A percentile compares a stretch with the other conserved stretches of the same genome.
Conservation (phyloP, 2,888 invertebrate genomes). For the Apotomis capreana region DNA sequence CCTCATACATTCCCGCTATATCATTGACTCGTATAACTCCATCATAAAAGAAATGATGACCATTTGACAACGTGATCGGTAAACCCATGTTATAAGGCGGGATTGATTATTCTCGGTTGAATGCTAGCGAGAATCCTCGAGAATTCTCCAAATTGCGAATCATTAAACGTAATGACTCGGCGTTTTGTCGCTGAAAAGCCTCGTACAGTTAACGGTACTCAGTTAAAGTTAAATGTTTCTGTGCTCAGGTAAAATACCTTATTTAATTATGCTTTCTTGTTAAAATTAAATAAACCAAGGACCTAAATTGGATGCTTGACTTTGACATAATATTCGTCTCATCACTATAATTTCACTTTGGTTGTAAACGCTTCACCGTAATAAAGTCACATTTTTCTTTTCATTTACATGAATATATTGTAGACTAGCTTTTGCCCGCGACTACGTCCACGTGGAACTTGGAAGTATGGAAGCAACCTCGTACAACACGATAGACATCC, state of each 20-base stretch:
- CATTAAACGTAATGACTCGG: constrained; percentile 36
- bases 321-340: too few relatives aligned
- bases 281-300: neutral
- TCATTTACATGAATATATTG: too few relatives aligned
- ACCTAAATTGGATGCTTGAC: too few relatives aligned
- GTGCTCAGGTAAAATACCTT: neutral
- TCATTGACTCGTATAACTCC: constrained; percentile 18
- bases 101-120: constrained; percentile 36
- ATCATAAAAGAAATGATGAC: constrained; percentile 32
- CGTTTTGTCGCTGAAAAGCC: constrained; percentile 24
- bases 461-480: too few relatives aligned
- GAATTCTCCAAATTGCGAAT: constrained; percentile 35
- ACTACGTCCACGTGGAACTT: too few relatives aligned
- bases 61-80: constrained; percentile 36
- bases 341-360: too few relatives aligned
- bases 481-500: too few relatives aligned
- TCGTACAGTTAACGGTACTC: constrained; percentile 19
- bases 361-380: too few relatives aligned
- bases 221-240: constrained; percentile 31
- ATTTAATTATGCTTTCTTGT: neutral
- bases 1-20: constrained; percentile 10
- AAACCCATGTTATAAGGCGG: constrained; percentile 25
- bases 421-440: too few relatives aligned
- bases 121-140: constrained; percentile 27
- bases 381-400: too few relatives aligned